A percentile compares a stretch with the other conserved stretches of the same genome.
phyloP scores from a whole-genome alignment of 2,888 invertebrate genomes.

The Willowsia nigromaculata region DNA sequence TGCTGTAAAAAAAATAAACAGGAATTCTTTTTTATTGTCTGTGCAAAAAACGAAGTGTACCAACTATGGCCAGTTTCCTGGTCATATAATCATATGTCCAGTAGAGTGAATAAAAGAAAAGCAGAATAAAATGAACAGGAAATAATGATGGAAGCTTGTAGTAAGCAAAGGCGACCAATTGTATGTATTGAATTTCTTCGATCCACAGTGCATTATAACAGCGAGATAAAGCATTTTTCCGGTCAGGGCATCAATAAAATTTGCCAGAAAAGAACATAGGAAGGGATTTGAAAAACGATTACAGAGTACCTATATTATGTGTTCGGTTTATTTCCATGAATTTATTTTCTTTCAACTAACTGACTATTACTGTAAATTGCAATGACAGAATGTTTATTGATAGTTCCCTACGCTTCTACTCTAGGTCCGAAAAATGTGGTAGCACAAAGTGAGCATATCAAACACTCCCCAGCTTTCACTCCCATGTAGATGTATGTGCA shows the following conservation, averaged over 20 bases:
- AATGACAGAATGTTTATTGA: no score
- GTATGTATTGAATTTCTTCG: background rate
- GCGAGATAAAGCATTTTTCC: background rate
- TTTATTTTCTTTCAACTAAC: background rate
- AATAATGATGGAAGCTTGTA: background rate
- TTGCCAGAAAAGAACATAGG: background rate
- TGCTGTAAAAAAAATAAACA: background rate
- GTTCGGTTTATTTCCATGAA: background rate
- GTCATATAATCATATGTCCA: background rate
- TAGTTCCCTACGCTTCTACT: background rate
- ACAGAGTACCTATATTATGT: background rate
- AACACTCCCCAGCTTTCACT: no score
- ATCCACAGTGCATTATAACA: background rate
- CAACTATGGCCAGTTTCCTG: background rate
- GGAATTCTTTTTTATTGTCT: background rate
- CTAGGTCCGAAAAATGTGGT: background rate
- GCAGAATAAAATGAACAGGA: background rate
- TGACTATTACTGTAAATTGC: background rate
- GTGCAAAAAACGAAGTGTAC: background rate
- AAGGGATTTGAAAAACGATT: constrained; percentile 13
- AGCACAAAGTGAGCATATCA: background rate
- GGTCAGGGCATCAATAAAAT: constrained; percentile 38
- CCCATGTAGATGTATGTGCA: background rate
- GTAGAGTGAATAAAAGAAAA: background rate
- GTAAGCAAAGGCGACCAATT: background rate